phyloP scores from a whole-genome alignment of 2,113 vertebrate genomes.

The Reinhardtius hippoglossoides region DNA sequence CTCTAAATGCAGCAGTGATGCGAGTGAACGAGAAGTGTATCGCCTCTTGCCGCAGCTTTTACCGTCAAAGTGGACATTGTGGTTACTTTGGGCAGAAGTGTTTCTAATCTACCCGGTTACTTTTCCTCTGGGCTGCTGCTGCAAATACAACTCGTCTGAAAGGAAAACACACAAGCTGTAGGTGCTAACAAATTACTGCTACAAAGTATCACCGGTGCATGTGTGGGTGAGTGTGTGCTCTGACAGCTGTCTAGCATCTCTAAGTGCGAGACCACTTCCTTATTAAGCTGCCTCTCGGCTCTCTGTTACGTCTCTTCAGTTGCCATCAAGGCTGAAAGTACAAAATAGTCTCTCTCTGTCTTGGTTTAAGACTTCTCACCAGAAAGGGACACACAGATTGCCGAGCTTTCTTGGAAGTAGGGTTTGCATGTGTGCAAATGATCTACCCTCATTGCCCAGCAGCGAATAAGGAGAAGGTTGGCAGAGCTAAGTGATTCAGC shows the following conservation, averaged over 20 bases:
- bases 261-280: constrained; percentile 40
- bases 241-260: constrained; percentile 53
- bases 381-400: not conserved
- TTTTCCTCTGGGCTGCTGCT: constrained; percentile 9
- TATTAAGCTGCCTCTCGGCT: constrained; percentile 32
- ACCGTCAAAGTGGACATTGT: constrained; percentile 45
- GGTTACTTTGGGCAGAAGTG: constrained; percentile 32
- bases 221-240: constrained; percentile 7
- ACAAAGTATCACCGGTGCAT: constrained; percentile 1
- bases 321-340: constrained; percentile 5
- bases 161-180: constrained; percentile 20
- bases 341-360: not conserved
- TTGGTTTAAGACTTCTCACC: not conserved
- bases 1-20: not conserved
- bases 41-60: not conserved
- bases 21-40: not conserved
- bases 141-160: not conserved
- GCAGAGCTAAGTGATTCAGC: constrained; percentile 12
- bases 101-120: constrained; percentile 33
- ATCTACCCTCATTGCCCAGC: not conserved
- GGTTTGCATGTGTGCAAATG: constrained; percentile 35
- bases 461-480: not conserved
- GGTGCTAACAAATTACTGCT: not conserved
- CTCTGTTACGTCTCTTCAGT: constrained; percentile 10
- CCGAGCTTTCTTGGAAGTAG: not conserved